phyloP scores from a whole-genome alignment of 1,140 invertebrate genomes.

The Drosophila gunungcola region DNA sequence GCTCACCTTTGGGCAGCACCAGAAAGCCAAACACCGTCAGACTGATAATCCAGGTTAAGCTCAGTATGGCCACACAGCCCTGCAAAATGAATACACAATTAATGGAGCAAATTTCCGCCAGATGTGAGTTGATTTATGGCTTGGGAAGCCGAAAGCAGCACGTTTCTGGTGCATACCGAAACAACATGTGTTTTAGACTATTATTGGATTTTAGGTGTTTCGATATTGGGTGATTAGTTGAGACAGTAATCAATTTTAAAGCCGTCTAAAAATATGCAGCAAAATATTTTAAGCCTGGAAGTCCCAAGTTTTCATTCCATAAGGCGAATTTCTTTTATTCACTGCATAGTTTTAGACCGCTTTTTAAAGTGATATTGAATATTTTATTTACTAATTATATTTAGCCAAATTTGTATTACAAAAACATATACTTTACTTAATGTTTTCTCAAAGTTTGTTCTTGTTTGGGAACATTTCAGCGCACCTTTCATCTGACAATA shows the following conservation, averaged over 20 bases:
- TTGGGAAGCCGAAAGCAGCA: background rate
- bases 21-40: conserved; percentile 92
- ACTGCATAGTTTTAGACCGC: too few species aligned
- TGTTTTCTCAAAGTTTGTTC: too few species aligned
- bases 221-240: too few species aligned
- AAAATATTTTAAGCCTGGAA: too few species aligned
- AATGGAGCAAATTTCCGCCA: conserved; percentile 18
- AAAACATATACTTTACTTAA: too few species aligned
- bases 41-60: conserved; percentile 92
- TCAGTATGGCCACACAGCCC: conserved; percentile 92
- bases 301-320: too few species aligned
- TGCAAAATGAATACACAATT: conserved; percentile 85
- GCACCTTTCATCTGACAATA: conserved; percentile 14
- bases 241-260: too few species aligned
- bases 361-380: too few species aligned
- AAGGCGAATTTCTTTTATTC: too few species aligned
- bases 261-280: too few species aligned
- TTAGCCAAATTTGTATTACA: too few species aligned
- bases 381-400: too few species aligned
- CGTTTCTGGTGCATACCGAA: conserved; percentile 26
- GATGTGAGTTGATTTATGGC: conserved; percentile 55
- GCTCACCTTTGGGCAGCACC: conserved; percentile 89
- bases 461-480: conserved; percentile 1
- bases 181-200: background rate
- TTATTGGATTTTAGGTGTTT: background rate